Conservation (phyloP, 2,888 invertebrate genomes). For the Lapara coniferarum region DNA sequence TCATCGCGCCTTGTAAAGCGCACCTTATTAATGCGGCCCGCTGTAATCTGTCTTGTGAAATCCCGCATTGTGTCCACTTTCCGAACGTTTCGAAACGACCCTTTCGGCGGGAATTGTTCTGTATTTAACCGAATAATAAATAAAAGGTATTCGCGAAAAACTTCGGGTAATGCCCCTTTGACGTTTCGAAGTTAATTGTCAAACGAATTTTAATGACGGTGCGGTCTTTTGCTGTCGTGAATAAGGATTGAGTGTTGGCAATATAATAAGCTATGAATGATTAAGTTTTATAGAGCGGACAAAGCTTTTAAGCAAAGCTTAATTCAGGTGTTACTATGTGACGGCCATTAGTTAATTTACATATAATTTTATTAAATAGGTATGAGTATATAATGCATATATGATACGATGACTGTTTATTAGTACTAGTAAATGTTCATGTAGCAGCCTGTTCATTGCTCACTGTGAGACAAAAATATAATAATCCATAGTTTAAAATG, state of each 20-base stretch:
- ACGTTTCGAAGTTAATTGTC: conserved; percentile 27
- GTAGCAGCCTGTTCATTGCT: too few species aligned
- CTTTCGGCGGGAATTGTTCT: conserved; percentile 29
- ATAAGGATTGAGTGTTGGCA: neutral
- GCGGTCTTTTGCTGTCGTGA: neutral
- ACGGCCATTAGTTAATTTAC: too few species aligned
- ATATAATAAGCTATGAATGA: too few species aligned
- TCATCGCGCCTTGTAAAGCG: conserved; percentile 48
- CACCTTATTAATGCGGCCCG: conserved; percentile 71
- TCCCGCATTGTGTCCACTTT: conserved; percentile 77
- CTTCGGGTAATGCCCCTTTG: conserved; percentile 22
- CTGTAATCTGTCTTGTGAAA: conserved; percentile 81
- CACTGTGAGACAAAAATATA: too few species aligned
- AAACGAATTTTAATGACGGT: conserved; percentile 19
- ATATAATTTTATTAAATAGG: too few species aligned
- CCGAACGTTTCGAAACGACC: conserved; percentile 57
- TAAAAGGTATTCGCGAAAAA: conserved; percentile 30
- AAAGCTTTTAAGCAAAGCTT: too few species aligned
- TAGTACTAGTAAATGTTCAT: too few species aligned
- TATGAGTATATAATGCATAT: too few species aligned
- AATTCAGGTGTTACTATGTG: too few species aligned
- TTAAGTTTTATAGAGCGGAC: too few species aligned
- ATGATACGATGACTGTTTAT: too few species aligned
- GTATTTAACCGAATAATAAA: conserved; percentile 45
- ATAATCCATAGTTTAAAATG: too few species aligned